Evolutionary conservation across 2,888 invertebrate species (phyloP), one percentile per base, ranked within the genome.

Genomic region (Noctua janthe): DNA sequence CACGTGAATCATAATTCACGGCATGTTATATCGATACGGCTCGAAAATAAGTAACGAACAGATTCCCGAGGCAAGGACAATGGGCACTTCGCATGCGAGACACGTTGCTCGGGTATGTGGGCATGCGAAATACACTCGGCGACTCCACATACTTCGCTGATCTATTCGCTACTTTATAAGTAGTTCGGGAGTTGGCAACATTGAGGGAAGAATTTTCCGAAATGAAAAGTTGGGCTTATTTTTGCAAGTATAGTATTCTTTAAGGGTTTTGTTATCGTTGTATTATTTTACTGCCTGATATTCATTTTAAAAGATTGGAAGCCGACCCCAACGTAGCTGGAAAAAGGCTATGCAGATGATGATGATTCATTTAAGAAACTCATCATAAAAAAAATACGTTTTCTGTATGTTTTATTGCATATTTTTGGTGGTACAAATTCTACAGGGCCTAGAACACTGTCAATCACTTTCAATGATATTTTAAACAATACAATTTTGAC

Each of bases 21-120:
- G 56, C 80, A 78, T 84, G 85, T 87, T 80, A 85, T 82, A 83
- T 82, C 88, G 87, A 87, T 84, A 72, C 78, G 72, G 76, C 72
- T 78, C 47, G 80, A 83, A 84, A 82, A 87, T 86, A 87, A 89
- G 90, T 92, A 91, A 92, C 89, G 92, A 90, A 90, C 90, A 87
- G 84, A 89, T 91, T 92, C 90, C 86, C 88, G 62, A 75, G 49
- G 71, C 90, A 90, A 91, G 89, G 91, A 90, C 92, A 92, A 88
- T 89, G 80, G 78, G 79, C 74, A 87, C 87, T 94, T 92, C 91
- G 87, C 89, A 93, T 93, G 90, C 93, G 71, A 80, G 75, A 72
- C 93, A 91, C 93, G 93, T 80, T 80, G 81, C 79, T 51, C 72
- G 77, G 81, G 88, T 86, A 90, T 89, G 89, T 85, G 80, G 54